A percentile compares a stretch with the other conserved stretches of the same genome.
These are phyloP conservation scores for Pseudococcus longispinus DNA, from an alignment of 2,888 invertebrate genomes.

Conservation along the genomic window DNA sequence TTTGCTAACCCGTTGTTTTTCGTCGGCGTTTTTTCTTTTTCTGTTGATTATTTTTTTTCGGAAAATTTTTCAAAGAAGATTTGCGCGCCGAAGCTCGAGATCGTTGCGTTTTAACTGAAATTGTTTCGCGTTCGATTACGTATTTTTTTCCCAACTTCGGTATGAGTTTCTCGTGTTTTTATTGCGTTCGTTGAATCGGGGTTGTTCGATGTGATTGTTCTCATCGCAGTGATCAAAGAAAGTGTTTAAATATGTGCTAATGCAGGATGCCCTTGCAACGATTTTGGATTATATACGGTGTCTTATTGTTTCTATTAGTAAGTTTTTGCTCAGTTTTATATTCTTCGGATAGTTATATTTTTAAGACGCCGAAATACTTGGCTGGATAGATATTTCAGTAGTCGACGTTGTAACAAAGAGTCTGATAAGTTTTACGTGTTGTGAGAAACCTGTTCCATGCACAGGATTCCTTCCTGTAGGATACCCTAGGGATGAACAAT, in stretches of 20 bases:
- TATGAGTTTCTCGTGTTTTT: constrained; percentile 36
- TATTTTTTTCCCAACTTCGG: not conserved
- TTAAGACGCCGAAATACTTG: not conserved
- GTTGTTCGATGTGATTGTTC: not conserved
- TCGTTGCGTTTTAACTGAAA: constrained; percentile 35
- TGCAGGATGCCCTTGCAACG: constrained; percentile 52
- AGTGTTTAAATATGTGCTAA: constrained; percentile 51
- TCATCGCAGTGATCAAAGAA: not conserved
- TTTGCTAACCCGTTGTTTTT: constrained; percentile 44
- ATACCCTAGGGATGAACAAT: not conserved
- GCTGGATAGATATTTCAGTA: not conserved
- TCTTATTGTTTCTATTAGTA: constrained; percentile 49
- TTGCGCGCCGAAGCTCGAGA: constrained; percentile 5
- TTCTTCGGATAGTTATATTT: not conserved
- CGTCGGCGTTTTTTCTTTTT: constrained; percentile 26
- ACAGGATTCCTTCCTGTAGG: not conserved
- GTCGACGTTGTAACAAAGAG: not conserved
- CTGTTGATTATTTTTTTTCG: not conserved
- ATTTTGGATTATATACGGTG: constrained; percentile 39
- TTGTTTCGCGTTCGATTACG: constrained; percentile 3
- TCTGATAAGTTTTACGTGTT: not conserved
- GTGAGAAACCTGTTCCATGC: not conserved
- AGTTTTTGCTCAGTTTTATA: not conserved
- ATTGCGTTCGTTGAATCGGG: constrained; percentile 10
- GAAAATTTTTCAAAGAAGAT: constrained; percentile 14